Evolutionary conservation across 2,888 invertebrate genomes (phyloP), one percentile per base, ranked within the genome.

Genomic region (Luperina nickerlii): DNA sequence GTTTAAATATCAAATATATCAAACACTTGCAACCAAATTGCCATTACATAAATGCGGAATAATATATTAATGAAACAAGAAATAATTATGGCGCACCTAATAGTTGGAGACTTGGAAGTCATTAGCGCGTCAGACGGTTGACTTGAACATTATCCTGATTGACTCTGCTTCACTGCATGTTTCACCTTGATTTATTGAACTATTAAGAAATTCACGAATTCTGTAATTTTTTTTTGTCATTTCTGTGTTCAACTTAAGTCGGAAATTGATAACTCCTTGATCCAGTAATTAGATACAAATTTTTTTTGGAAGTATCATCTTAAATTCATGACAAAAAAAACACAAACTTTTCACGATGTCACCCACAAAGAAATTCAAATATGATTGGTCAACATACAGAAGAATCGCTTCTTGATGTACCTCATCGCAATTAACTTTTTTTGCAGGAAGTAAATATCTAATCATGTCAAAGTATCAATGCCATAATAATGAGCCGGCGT

Each of bases 71-170:
- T 76, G 54, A 67, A 77, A 74, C 73, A 67, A 84, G 76, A 77
- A 72, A 70, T 69, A 0, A 57, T 66, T 45, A 77, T 54, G 74
- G 76, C 73, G 73, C 77, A 81, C 80, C 79, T 78, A 71, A 74
- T 81, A 72, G 76, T 54, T 71, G 70, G 66, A 82, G 69, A 78
- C 78, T 78, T 85, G 60, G 60, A 63, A 83, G 68, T 86, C 75
- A 85, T 82, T 86, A 86, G 80, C 72, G 74, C 73, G 85, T 76
- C 85, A 2, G 66, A 62, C 79, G 60, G 71, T 51, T 70, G 73
- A 81, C 74, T 75, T 73, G 51, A 80, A 74, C 80, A 83, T 85
- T 80, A 83, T 73, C 72, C 71, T 83, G 83, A 85, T 82, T 79
- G 74, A 82, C 74, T 84, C 62, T 76, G 76, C 45, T 63, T 71